Percentiles rank a stretch among this genome's conserved stretches.
Evolutionary conservation across 2,797 vertebrate species (phyloP).

Genomic region (Paguma larvata): DNA sequence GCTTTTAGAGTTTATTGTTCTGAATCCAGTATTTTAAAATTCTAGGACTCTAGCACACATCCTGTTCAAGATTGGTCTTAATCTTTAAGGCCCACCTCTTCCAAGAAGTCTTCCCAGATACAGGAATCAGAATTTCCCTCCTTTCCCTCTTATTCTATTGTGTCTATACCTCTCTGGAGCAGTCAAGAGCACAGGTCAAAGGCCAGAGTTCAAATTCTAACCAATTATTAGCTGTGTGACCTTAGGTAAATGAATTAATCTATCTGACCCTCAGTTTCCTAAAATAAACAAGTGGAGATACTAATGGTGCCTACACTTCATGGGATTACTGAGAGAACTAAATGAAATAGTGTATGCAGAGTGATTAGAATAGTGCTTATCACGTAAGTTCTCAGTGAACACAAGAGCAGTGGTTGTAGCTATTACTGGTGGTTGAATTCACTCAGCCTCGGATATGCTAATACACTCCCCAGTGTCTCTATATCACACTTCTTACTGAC

Average conservation of each 20-base stretch:
- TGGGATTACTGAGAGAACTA: neutral
- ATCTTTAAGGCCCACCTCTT: neutral
- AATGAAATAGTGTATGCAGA: neutral
- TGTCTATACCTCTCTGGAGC: neutral
- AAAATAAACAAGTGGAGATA: neutral
- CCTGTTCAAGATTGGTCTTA: conserved; percentile 12
- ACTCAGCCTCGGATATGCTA: neutral
- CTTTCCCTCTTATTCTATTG: neutral
- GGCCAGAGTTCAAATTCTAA: conserved; percentile 34
- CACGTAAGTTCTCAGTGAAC: neutral
- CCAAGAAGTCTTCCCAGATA: conserved; percentile 28
- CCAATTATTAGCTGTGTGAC: neutral
- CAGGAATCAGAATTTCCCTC: neutral
- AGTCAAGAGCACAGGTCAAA: neutral
- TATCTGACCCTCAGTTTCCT: neutral
- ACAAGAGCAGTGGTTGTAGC: neutral
- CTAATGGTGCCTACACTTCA: neutral
- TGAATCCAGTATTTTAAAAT: conserved; percentile 4
- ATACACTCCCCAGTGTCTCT: neutral
- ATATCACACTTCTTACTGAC: neutral
- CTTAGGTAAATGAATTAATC: neutral
- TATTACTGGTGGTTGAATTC: neutral
- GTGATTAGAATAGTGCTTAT: neutral
- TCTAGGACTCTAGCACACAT: conserved; percentile 14
- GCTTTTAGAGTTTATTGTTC: conserved; percentile 57